Evolutionary conservation across 1,140 invertebrate genomes (phyloP).

Genomic region (Notospermus geniculatus): DNA sequence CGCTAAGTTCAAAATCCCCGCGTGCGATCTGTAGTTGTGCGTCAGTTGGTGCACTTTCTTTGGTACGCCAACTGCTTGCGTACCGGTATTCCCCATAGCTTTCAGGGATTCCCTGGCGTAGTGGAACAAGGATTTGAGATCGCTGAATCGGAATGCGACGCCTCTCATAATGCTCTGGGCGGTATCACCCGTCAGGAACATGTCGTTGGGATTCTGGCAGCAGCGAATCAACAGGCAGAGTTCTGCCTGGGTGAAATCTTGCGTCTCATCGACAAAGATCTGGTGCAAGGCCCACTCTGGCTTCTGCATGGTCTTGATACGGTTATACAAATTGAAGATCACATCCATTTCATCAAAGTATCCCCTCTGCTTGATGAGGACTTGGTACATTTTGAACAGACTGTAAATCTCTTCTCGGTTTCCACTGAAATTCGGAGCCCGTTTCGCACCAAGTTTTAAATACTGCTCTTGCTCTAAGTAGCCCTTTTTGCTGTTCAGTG

Average conservation of each 20-base stretch:
- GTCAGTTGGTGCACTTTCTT: constrained; percentile 42
- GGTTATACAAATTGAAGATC: constrained; percentile 12
- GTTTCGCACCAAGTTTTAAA: constrained; percentile 34
- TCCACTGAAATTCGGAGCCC: constrained; percentile 43
- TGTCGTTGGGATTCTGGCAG: constrained; percentile 44
- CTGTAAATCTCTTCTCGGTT: constrained; percentile 36
- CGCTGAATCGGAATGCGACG: constrained; percentile 47
- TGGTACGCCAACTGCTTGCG: constrained; percentile 28
- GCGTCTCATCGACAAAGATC: constrained; percentile 51
- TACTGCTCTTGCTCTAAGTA: constrained; percentile 33
- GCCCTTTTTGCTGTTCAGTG: constrained; percentile 28
- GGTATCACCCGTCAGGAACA: constrained; percentile 52
- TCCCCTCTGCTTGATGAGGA: constrained; percentile 30
- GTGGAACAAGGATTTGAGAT: constrained; percentile 44
- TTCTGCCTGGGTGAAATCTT: constrained; percentile 52
- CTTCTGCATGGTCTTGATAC: constrained; percentile 9
- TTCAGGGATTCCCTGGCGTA: constrained; percentile 37
- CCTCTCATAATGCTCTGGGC: constrained; percentile 53
- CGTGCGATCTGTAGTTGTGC: constrained; percentile 49
- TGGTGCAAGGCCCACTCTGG: constrained; percentile 36
- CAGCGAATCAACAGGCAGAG: constrained; percentile 42
- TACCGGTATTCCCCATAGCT: constrained; percentile 32
- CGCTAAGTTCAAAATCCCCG: constrained; percentile 45
- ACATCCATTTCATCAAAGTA: constrained; percentile 45
- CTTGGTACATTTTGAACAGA: constrained; percentile 24